Percentiles rank a stretch among this genome's conserved stretches.
Conservation (phyloP, 2,888 invertebrate species). For the Heteromyza rotundicornis region DNA sequence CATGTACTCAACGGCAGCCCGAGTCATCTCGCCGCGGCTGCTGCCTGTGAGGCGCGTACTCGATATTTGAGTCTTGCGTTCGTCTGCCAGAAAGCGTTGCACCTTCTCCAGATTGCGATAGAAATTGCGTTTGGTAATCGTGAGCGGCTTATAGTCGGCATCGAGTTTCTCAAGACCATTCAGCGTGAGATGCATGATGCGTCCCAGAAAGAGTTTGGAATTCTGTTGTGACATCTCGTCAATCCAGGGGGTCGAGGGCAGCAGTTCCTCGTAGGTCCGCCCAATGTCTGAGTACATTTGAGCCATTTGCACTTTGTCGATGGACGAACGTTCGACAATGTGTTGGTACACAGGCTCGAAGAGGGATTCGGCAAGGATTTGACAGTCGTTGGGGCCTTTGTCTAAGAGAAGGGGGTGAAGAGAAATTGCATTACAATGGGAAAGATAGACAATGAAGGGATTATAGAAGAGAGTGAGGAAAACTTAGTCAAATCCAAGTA, state of each 20-base stretch:
- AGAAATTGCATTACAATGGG: no score
- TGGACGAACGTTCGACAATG: slow-evolving; percentile 46
- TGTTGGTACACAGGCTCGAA: slow-evolving; percentile 51
- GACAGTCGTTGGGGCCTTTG: slow-evolving; percentile 45
- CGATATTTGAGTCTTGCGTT: slow-evolving; percentile 16
- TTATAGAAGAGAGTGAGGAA: no score
- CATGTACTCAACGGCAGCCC: slow-evolving; percentile 42
- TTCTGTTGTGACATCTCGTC: slow-evolving; percentile 56
- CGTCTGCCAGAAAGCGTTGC: slow-evolving; percentile 43
- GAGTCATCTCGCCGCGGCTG: background rate
- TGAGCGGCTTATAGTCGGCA: slow-evolving; percentile 43
- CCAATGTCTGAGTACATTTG: slow-evolving; percentile 54
- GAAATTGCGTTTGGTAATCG: slow-evolving; percentile 50
- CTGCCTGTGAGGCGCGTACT: background rate
- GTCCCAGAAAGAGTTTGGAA: slow-evolving; percentile 50
- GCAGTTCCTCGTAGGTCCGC: slow-evolving; percentile 45
- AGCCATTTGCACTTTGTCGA: slow-evolving; percentile 49
- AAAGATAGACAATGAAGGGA: no score
- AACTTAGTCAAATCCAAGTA: no score
- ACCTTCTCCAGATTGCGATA: slow-evolving; percentile 56
- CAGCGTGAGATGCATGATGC: slow-evolving; percentile 51
- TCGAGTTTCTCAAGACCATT: slow-evolving; percentile 53
- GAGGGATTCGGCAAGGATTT: slow-evolving; percentile 43
- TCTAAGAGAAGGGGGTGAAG: slow-evolving; percentile 38
- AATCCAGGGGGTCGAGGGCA: slow-evolving; percentile 50